Evolutionary conservation across 2,113 vertebrate genomes (phyloP).

Genomic region (Hippocampus guttulatus): DNA sequence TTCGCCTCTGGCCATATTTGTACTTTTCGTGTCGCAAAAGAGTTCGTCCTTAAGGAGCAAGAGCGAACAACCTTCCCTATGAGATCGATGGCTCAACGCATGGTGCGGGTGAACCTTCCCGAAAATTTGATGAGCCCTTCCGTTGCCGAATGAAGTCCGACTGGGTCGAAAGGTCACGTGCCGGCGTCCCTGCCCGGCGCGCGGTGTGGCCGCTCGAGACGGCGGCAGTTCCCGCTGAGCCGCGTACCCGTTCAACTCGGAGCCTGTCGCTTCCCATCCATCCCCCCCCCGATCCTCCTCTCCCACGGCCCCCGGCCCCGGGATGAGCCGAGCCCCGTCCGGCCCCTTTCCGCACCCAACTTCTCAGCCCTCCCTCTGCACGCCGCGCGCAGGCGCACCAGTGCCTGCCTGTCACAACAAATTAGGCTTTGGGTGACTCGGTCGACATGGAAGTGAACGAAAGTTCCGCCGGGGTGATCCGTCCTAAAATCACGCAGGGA

Average conservation of each 20-base stretch:
- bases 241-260: conserved; percentile 76
- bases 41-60: too few species aligned
- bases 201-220: conserved; percentile 60
- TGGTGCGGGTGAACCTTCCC: too few species aligned
- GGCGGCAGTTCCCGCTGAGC: conserved; percentile 70
- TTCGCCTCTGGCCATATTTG: background rate
- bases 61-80: too few species aligned
- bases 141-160: conserved; percentile 39
- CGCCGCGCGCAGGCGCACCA: background rate
- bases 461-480: conserved; percentile 70
- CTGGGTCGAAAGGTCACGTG: conserved; percentile 54
- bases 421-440: conserved; percentile 80
- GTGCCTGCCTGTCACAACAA: conserved; percentile 75
- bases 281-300: conserved; percentile 66
- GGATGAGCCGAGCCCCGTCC: conserved; percentile 80
- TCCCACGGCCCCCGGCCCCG: conserved; percentile 77
- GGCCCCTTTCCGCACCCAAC: conserved; percentile 39
- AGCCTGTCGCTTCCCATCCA: conserved; percentile 88
- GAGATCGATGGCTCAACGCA: too few species aligned
- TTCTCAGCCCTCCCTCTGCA: conserved; percentile 13
- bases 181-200: conserved; percentile 57
- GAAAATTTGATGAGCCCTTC: conserved; percentile 14
- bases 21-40: too few species aligned
- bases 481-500: background rate
- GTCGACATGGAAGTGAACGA: conserved; percentile 76